Percentiles rank a stretch among this genome's conserved stretches.
Conservation (phyloP, 2,797 vertebrate species). For the Schizopygopsis malacanthus region DNA sequence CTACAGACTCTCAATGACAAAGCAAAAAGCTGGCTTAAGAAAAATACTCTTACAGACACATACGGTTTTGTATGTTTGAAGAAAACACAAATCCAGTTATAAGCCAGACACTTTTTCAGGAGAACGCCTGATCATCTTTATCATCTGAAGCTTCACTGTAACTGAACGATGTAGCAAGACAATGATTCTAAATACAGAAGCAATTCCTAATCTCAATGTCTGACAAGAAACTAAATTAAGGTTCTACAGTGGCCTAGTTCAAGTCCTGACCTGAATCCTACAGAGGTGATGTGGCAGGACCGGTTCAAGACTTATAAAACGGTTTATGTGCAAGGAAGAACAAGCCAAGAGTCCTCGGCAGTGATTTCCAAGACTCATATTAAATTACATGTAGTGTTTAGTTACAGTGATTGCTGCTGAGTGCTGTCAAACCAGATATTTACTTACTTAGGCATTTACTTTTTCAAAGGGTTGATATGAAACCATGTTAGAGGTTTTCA, state of each 20-base stretch:
- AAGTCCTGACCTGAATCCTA: slow-evolving; percentile 29
- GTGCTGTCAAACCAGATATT: slow-evolving; percentile 15
- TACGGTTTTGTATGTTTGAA: not conserved
- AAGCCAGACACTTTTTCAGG: not conserved
- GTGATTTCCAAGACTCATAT: not conserved
- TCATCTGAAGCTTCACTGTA: not conserved
- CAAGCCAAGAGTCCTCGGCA: slow-evolving; percentile 2
- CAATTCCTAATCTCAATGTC: slow-evolving; percentile 6
- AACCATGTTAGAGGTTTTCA: not conserved
- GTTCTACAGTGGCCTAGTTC: slow-evolving; percentile 22
- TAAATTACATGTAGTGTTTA: slow-evolving; percentile 5
- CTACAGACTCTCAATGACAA: too few relatives aligned
- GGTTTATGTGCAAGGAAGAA: not conserved
- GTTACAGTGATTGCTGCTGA: not conserved
- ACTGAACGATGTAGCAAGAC: not conserved
- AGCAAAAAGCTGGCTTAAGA: not conserved
- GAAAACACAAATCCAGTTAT: not conserved
- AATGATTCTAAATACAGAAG: not conserved
- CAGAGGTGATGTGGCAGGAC: slow-evolving; percentile 20
- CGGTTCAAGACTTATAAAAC: not conserved
- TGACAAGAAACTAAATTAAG: slow-evolving; percentile 26
- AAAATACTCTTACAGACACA: not conserved
- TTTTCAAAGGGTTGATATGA: slow-evolving; percentile 8
- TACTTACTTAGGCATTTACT: slow-evolving; percentile 1
- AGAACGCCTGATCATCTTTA: not conserved